Percentiles rank a stretch among this genome's conserved stretches.
phyloP scores from a whole-genome alignment of 2,797 vertebrate species.

The Oceanodroma leucorhoa region DNA sequence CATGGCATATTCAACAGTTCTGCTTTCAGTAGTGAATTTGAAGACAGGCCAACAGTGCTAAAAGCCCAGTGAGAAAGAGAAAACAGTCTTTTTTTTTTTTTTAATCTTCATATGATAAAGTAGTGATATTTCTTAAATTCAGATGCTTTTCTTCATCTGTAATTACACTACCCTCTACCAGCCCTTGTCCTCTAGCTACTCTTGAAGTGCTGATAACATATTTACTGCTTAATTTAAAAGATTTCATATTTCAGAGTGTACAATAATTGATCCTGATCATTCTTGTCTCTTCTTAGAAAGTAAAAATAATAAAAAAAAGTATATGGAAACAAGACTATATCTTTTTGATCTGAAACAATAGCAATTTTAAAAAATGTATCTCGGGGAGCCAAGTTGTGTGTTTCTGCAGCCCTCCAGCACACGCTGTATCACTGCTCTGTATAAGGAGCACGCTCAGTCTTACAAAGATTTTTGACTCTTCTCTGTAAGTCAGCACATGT shows the following conservation, averaged over 20 bases:
- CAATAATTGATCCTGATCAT: neutral
- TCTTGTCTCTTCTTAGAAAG: neutral
- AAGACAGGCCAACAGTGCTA: constrained; percentile 8
- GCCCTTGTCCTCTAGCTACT: neutral
- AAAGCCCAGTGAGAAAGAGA: constrained; percentile 13
- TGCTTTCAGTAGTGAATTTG: neutral
- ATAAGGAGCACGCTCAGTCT: neutral
- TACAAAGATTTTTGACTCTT: neutral
- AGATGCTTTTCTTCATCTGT: neutral
- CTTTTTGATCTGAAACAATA: neutral
- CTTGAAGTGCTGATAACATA: neutral
- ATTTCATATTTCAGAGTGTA: neutral
- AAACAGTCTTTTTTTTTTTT: neutral
- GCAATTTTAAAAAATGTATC: neutral
- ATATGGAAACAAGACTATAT: neutral
- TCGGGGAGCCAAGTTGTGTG: accelerated
- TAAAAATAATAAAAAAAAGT: neutral
- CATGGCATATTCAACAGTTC: neutral
- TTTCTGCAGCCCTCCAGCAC: neutral
- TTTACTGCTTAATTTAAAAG: neutral
- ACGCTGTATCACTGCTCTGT: neutral
- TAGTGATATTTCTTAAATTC: neutral
- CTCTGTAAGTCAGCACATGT: neutral
- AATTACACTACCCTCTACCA: neutral
- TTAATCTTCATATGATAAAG: neutral